phyloP scores from a whole-genome alignment of 2,797 vertebrate species.

The Cheirogaleus major region DNA sequence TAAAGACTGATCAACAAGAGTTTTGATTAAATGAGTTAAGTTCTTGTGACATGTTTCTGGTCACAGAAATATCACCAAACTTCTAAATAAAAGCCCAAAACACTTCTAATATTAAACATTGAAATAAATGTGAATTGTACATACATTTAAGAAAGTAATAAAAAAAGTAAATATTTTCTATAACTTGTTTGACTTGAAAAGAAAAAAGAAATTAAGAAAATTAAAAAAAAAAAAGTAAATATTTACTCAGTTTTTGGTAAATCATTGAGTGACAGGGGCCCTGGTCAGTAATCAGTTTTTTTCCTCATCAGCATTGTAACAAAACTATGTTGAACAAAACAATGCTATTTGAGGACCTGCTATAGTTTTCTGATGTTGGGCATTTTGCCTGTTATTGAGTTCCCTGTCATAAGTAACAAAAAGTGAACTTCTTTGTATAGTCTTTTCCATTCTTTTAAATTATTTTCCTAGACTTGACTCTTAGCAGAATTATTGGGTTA shows the following conservation, averaged over 20 bases:
- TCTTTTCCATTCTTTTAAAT: neutral
- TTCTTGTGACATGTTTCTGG: neutral
- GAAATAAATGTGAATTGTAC: neutral
- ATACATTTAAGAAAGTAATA: neutral
- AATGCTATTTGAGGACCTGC: neutral
- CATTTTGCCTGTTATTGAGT: neutral
- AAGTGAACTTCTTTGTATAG: constrained; percentile 1
- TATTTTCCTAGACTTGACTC: constrained; percentile 21
- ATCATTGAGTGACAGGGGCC: neutral
- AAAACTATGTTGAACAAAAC: neutral
- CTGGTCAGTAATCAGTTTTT: neutral
- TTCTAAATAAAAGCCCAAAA: neutral
- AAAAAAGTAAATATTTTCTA: neutral
- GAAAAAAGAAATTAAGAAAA: too few relatives aligned
- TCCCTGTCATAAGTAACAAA: neutral
- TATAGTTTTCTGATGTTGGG: neutral
- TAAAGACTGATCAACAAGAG: neutral
- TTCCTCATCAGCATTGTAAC: neutral
- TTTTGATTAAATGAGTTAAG: neutral
- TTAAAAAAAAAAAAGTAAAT: too few relatives aligned
- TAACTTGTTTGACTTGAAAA: too few relatives aligned
- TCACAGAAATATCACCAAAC: neutral
- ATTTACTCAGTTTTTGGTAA: neutral
- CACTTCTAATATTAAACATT: neutral
- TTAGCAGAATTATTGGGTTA: constrained; percentile 19